phyloP scores from a whole-genome alignment of 2,113 vertebrate species.

The Dromas ardeola region DNA sequence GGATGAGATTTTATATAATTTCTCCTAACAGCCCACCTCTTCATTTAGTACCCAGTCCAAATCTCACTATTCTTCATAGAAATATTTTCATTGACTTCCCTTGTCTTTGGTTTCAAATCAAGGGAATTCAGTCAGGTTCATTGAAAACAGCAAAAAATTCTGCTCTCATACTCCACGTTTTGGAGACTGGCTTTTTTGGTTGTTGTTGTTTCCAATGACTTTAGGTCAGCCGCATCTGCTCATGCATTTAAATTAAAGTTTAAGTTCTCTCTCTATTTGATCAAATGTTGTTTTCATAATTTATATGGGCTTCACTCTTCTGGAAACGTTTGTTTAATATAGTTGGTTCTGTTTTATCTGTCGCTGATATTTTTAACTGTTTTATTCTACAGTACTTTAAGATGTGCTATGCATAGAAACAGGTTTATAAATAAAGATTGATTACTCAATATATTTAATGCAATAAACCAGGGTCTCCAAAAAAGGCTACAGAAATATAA shows the following conservation, averaged over 20 bases:
- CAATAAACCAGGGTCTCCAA: not conserved
- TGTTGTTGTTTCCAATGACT: conserved; percentile 21
- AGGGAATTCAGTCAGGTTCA: not conserved
- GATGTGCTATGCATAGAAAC: conserved; percentile 31
- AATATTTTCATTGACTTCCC: not conserved
- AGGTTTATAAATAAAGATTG: conserved; percentile 52
- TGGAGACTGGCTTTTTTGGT: not conserved
- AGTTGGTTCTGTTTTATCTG: conserved; percentile 57
- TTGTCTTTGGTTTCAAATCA: not conserved
- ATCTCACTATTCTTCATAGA: not conserved
- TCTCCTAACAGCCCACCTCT: not conserved
- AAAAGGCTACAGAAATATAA: not conserved
- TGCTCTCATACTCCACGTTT: not conserved
- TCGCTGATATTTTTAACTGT: conserved; percentile 55
- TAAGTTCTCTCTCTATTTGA: conserved; percentile 46
- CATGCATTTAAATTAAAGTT: conserved; percentile 72
- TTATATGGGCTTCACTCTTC: conserved; percentile 20
- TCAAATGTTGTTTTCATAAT: conserved; percentile 60
- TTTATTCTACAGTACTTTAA: conserved; percentile 49
- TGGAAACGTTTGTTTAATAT: conserved; percentile 48
- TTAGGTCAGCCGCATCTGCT: conserved; percentile 54
- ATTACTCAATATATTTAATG: conserved; percentile 32
- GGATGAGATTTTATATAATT: not conserved
- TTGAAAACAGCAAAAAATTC: conserved; percentile 11
- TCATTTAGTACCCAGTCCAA: not conserved